These are phyloP conservation scores for Aporrectodea caliginosa DNA, from an alignment of 1,140 invertebrate genomes.

Conservation along the genomic window DNA sequence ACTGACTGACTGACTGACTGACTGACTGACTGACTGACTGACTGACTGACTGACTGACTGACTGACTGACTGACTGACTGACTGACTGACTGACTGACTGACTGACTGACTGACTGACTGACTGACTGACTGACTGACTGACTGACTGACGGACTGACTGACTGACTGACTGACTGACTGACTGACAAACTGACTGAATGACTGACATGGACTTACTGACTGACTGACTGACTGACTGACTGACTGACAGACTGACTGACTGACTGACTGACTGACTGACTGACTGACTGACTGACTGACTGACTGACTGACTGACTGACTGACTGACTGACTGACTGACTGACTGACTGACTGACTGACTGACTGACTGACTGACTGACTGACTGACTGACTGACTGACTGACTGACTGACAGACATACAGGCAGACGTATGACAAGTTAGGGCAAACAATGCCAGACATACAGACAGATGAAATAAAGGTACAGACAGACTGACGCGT, in stretches of 20 bases:
- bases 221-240: slow-evolving; percentile 23
- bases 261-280: slow-evolving; percentile 17
- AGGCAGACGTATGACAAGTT: too few species aligned
- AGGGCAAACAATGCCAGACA: too few species aligned
- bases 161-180: not conserved
- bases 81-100: too few species aligned
- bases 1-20: too few species aligned
- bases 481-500: too few species aligned
- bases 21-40: too few species aligned
- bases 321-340: slow-evolving; percentile 15
- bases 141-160: not conserved
- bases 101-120: too few species aligned
- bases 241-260: slow-evolving; percentile 21
- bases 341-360: slow-evolving; percentile 22
- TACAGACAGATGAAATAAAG: too few species aligned
- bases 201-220: slow-evolving; percentile 1
- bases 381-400: slow-evolving; percentile 27
- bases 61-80: too few species aligned
- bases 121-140: too few species aligned
- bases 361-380: slow-evolving; percentile 26
- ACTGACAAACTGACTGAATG: not conserved
- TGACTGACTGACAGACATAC: slow-evolving; percentile 23
- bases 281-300: slow-evolving; percentile 17
- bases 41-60: too few species aligned
- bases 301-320: slow-evolving; percentile 20